phyloP scores from a whole-genome alignment of 2,113 vertebrate genomes.

The Syrrhaptes paradoxus region DNA sequence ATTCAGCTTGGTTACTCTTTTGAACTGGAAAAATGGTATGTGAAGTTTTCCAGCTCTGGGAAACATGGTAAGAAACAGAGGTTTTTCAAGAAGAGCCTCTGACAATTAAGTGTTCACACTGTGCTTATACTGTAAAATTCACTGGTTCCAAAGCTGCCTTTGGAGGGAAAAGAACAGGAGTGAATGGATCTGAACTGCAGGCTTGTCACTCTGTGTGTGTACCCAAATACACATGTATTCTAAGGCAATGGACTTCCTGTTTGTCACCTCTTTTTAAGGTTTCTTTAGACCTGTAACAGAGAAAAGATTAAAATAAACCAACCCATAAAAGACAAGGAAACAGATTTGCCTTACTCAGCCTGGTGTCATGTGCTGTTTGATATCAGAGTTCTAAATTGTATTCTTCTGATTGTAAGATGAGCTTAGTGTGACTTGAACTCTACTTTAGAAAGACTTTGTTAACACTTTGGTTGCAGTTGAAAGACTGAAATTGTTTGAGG shows the following conservation, averaged over 20 bases:
- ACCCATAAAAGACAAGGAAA: background rate
- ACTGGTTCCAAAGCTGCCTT: background rate
- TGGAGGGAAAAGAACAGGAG: background rate
- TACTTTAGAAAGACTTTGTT: background rate
- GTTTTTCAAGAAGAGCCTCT: background rate
- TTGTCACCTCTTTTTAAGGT: background rate
- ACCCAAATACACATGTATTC: background rate
- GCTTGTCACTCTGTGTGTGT: background rate
- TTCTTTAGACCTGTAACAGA: background rate
- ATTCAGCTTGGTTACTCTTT: background rate
- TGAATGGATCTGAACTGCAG: background rate
- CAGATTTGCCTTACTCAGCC: background rate
- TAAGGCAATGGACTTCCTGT: background rate
- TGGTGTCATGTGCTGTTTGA: background rate
- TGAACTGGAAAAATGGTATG: background rate
- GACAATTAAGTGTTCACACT: background rate
- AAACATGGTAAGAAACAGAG: background rate
- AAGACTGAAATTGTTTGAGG: background rate
- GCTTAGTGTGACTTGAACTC: background rate
- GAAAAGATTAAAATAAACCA: background rate
- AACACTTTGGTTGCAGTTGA: background rate
- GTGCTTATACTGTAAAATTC: background rate
- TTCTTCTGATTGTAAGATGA: background rate
- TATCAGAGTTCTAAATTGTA: background rate
- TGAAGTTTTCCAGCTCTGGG: background rate